Evolutionary conservation across 2,888 invertebrate genomes (phyloP).

Genomic region (Pandemis heparana): DNA sequence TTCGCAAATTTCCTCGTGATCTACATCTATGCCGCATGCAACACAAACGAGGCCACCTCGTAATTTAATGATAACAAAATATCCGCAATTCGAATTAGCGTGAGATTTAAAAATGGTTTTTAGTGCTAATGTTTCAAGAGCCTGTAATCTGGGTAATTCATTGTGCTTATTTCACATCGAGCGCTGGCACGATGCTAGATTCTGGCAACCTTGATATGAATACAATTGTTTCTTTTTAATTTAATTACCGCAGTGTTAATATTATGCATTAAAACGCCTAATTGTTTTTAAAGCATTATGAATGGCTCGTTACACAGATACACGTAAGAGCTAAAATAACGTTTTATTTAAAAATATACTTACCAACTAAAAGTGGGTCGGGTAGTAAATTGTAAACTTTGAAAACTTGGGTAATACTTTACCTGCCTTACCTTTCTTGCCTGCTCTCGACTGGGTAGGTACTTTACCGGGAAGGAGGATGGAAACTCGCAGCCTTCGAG

Average conservation of each 20-base stretch:
- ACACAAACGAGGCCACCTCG: constrained; percentile 24
- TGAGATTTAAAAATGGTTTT: constrained; percentile 25
- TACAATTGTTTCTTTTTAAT: constrained; percentile 25
- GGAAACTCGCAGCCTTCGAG: constrained; percentile 39
- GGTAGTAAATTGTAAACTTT: constrained; percentile 16
- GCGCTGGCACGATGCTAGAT: constrained; percentile 5
- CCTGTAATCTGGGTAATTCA: constrained; percentile 31
- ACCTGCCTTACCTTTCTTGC: constrained; percentile 3
- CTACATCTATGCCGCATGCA: constrained; percentile 54
- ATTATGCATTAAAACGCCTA: constrained; percentile 30
- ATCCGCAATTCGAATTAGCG: constrained; percentile 21
- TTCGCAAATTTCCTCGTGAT: constrained; percentile 64
- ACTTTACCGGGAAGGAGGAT: constrained; percentile 26
- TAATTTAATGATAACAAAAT: constrained; percentile 22
- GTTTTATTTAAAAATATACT: background rate
- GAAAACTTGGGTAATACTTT: constrained; percentile 11
- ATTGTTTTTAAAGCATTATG: background rate
- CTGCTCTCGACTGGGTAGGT: constrained; percentile 25
- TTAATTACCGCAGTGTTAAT: constrained; percentile 24
- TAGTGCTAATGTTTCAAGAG: constrained; percentile 17
- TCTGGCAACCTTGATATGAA: constrained; percentile 27
- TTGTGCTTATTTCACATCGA: constrained; percentile 30
- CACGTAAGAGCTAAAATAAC: background rate
- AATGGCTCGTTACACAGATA: constrained; percentile 4
- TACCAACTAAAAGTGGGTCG: constrained; percentile 3